These are phyloP conservation scores for Ceratina calcarata DNA, from an alignment of 1,140 invertebrate genomes.

Conservation along the genomic window DNA sequence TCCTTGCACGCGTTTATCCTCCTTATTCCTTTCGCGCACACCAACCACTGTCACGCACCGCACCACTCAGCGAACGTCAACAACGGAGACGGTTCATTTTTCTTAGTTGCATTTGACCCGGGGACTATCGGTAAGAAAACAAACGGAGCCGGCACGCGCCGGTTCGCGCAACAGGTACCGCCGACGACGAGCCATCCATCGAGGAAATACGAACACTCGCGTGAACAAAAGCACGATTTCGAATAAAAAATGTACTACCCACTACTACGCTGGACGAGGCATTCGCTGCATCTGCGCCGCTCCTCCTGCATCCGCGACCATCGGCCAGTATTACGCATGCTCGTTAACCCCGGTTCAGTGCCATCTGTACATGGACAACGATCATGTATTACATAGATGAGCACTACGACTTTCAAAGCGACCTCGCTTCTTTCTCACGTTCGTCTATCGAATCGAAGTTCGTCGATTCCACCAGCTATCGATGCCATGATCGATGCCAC, in stretches of 20 bases:
- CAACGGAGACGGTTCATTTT: slow-evolving; percentile 37
- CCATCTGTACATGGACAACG: neutral
- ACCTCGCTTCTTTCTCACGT: no score
- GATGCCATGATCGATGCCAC: slow-evolving; percentile 13
- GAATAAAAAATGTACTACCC: no score
- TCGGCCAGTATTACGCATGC: slow-evolving; percentile 33
- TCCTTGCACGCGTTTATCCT: no score
- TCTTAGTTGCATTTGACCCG: slow-evolving; percentile 23
- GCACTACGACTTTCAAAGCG: neutral
- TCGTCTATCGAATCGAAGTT: no score
- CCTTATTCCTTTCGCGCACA: no score
- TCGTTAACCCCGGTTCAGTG: neutral
- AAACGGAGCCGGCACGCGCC: slow-evolving; percentile 24
- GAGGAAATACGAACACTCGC: slow-evolving; percentile 26
- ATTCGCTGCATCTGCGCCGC: slow-evolving; percentile 39
- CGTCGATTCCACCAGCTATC: neutral
- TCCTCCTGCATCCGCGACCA: neutral
- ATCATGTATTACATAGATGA: neutral
- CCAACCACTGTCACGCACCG: slow-evolving; percentile 23
- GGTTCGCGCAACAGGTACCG: slow-evolving; percentile 53
- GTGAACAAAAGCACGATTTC: slow-evolving; percentile 27
- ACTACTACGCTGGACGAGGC: slow-evolving; percentile 38
- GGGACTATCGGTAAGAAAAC: slow-evolving; percentile 22
- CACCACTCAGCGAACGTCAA: slow-evolving; percentile 51
- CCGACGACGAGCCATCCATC: slow-evolving; percentile 40